Evolutionary conservation across 2,797 vertebrate species (phyloP), one percentile per base, ranked within the genome.

Genomic region (Arnoldichthys spilopterus): DNA sequence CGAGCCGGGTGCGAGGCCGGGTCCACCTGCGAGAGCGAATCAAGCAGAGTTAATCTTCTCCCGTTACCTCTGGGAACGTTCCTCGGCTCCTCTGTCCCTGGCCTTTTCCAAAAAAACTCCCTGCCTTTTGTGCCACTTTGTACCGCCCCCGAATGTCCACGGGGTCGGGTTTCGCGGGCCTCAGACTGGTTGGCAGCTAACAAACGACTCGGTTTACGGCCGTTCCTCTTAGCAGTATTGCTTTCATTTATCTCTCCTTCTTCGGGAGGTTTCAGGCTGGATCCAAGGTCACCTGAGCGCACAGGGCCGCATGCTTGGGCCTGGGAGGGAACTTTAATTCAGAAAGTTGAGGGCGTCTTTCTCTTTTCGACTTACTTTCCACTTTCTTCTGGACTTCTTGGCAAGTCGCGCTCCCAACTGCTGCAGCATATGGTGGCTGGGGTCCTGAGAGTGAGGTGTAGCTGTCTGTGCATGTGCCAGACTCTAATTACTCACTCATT

Each of bases 401-500:
- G 84, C 85, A 83, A 84, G 77, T 83, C 74, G 45, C 59, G 69
- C 70, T 18, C 63, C 87, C 88, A 87, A 87, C 83, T 90, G 87
- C 75, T 88, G 81, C 80, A 91, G 86, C 94, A 95, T 93, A 95
- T 94, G 93, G 93, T 85, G 91, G 88, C 90, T 88, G 86, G 82
- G 87, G 90, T 91, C 90, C 90, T 90, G 86, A 93, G 87, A 93
- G 85, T 84, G 88, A 92, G 92, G 91, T 93, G 88, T 90, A 93
- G 88, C 86, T 91, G 87, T 83, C 86, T 91, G 87, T 94, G 77
- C 75, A 77, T 82, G 87, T 94, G 93, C 92, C 93, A 95, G 82
- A 87, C 91, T 91, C 90, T 94, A 93, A 96, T 96, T 95, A 95
- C 90, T 90, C 91, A 89, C 93, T 95, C 93, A 94, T 95, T 95